Evolutionary conservation across 2,797 vertebrate genomes (phyloP), one percentile per base, ranked within the genome.

Genomic region (Amniataba percoides): DNA sequence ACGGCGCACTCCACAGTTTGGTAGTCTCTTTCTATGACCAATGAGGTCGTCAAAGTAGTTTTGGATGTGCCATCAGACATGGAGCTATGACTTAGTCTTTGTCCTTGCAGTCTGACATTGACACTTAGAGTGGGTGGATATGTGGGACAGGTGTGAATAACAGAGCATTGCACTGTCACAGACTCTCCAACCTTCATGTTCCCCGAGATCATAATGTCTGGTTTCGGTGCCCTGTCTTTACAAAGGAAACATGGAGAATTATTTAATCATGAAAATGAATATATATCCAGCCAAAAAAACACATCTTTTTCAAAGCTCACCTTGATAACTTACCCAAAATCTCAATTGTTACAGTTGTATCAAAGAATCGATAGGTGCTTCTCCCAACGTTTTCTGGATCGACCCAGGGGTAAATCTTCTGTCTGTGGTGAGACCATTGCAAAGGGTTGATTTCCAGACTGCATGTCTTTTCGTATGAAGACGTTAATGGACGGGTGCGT

Each of bases 331-430:
- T 87, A 92, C 91, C 51, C 0, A 49, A 2, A 7, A 94, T 84
- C 8, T 76, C 11, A 77, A 94, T 89, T 16, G n/a, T 78, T 31
- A 92, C 89, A 16, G 84, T 85, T 46, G 36, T 87, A 1, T 94
- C 85, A 76, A 9, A 92, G 77, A 93, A 93, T 7, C 0, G 1
- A 4, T 82, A 78, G 4, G 86, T 93, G 0, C 2, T 0, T 14
- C 0, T 3, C 4, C 87, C 82, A 71, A 93, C 21, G 60, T 92
- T 60, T 19, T 92, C 92, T 27, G 92, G 93, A 66, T 93, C 93
- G 4, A 94, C 81, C 93, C 93, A 94, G 13, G 90, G 34, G 71
- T 94, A 94, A 56, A 94, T 19, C 69, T 0, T 88, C 67, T 92
- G 59, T 45, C 58, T 31, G 63, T 93, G 21, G n/a, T 93, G 69